Conservation (phyloP, 2,888 invertebrate genomes). For the Halocaridina rubra region DNA sequence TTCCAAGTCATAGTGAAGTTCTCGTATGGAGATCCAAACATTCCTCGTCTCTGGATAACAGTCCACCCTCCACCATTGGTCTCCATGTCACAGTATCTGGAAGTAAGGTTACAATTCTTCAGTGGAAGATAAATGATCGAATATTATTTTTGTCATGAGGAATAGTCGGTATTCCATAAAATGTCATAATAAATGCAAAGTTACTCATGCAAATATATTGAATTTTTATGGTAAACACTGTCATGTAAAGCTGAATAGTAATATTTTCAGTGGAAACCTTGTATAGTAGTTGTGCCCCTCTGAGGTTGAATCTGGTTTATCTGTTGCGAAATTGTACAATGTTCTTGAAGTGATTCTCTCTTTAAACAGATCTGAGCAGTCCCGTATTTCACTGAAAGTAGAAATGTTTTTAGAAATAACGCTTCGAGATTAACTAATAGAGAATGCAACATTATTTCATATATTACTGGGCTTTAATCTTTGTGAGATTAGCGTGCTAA, state of each 20-base stretch:
- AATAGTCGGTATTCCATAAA: too few relatives aligned
- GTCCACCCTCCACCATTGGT: slow-evolving; percentile 77
- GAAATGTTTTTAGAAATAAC: too few relatives aligned
- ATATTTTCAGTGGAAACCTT: too few relatives aligned
- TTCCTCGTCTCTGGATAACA: slow-evolving; percentile 68
- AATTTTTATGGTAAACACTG: too few relatives aligned
- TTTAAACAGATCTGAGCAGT: slow-evolving; percentile 17
- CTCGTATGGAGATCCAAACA: slow-evolving; percentile 68
- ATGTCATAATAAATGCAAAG: too few relatives aligned
- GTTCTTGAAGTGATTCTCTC: not conserved
- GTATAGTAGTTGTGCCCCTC: slow-evolving; percentile 24
- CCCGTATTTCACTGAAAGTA: not conserved
- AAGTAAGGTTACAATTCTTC: not conserved
- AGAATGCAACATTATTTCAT: too few relatives aligned
- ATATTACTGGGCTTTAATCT: too few relatives aligned
- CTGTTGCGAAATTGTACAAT: slow-evolving; percentile 16
- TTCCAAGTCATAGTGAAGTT: slow-evolving; percentile 77
- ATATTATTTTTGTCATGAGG: too few relatives aligned
- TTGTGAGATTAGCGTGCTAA: too few relatives aligned
- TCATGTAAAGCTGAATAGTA: too few relatives aligned
- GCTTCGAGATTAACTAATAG: too few relatives aligned
- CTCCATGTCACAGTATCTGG: slow-evolving; percentile 73
- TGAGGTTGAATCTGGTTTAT: not conserved
- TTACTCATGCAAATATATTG: too few relatives aligned
- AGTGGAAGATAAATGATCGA: not conserved